These are phyloP conservation scores for Cordilura impudica DNA, from an alignment of 2,888 invertebrate species.

Conservation along the genomic window DNA sequence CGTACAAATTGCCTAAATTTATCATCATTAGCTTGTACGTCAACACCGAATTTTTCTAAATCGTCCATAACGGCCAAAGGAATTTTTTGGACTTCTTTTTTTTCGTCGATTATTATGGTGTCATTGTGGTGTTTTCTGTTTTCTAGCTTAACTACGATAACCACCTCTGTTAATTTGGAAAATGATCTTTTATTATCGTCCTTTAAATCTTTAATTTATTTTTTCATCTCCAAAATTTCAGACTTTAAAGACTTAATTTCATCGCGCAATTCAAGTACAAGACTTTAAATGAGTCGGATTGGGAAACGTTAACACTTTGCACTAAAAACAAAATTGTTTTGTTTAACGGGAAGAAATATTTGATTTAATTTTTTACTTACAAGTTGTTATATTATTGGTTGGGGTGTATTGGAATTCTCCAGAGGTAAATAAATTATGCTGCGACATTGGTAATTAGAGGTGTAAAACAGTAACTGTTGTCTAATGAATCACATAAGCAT, in stretches of 20 bases:
- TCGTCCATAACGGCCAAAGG: background rate
- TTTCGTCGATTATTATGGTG: background rate
- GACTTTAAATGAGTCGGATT: background rate
- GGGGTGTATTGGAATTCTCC: conserved; percentile 30
- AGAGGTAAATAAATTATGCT: conserved; percentile 23
- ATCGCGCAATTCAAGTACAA: background rate
- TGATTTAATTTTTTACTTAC: conserved; percentile 34
- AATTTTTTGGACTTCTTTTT: background rate
- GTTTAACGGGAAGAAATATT: background rate
- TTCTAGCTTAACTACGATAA: background rate
- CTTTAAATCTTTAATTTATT: background rate
- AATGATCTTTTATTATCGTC: background rate
- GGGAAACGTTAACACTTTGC: background rate
- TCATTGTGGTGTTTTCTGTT: background rate
- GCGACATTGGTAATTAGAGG: conserved; percentile 33
- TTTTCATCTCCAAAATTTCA: background rate
- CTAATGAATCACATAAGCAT: conserved; percentile 23
- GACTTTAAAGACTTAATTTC: background rate
- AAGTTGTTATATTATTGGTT: conserved; percentile 33
- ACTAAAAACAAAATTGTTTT: background rate
- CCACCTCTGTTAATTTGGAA: background rate
- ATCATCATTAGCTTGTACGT: too few relatives aligned
- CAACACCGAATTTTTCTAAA: background rate
- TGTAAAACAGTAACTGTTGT: conserved; percentile 28
- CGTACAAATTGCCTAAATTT: too few relatives aligned